These are phyloP conservation scores for Flabesymbios commensalis DNA, from an alignment of 2,888 invertebrate species.

Conservation along the genomic window DNA sequence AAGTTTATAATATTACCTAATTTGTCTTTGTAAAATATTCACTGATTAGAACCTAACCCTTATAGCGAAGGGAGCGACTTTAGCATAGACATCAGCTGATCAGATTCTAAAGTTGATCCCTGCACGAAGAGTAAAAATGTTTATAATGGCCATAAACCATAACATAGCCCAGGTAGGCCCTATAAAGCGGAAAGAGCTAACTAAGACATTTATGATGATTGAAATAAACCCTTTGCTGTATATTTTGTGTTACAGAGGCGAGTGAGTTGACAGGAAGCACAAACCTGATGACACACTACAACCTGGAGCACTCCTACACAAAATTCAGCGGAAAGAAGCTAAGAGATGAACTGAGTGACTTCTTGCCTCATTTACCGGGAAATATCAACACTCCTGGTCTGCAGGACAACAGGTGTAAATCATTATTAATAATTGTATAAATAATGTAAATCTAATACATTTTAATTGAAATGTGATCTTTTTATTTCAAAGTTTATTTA, in stretches of 20 bases:
- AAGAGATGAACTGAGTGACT: conserved; percentile 90
- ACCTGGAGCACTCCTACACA: conserved; percentile 94
- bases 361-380: conserved; percentile 91
- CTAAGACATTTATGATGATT: too few relatives aligned
- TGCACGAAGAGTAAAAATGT: too few relatives aligned
- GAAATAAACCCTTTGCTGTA: too few relatives aligned
- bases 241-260: conserved; percentile 44
- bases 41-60: too few relatives aligned
- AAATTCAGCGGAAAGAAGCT: conserved; percentile 94
- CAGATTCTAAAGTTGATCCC: background rate
- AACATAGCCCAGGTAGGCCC: too few relatives aligned
- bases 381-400: conserved; percentile 86
- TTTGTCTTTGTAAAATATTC: too few relatives aligned
- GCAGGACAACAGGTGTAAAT: conserved; percentile 70
- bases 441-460: background rate
- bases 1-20: too few relatives aligned
- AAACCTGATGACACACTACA: conserved; percentile 95
- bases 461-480: background rate
- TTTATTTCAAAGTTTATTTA: background rate
- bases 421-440: background rate
- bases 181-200: too few relatives aligned
- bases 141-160: too few relatives aligned
- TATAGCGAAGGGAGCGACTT: too few relatives aligned
- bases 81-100: too few relatives aligned
- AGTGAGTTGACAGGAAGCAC: conserved; percentile 82